These are phyloP conservation scores for Pomatorhinus ruficollis DNA, from an alignment of 2,113 vertebrate species.

Conservation along the genomic window DNA sequence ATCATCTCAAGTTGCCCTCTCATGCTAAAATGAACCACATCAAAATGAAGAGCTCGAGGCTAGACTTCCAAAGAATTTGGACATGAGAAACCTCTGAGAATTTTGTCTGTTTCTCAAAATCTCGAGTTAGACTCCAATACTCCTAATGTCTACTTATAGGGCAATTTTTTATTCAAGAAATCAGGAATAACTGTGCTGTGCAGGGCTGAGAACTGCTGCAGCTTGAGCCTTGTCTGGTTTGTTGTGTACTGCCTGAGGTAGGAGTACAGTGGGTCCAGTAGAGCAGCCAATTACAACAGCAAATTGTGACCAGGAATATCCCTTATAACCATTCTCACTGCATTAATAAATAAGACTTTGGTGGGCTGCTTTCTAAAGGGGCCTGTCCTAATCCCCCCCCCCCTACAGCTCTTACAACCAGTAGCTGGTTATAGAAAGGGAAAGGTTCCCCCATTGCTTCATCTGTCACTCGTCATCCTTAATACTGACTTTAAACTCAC, in stretches of 20 bases:
- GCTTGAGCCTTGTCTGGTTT: background rate
- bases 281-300: background rate
- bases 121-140: background rate
- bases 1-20: conserved; percentile 43
- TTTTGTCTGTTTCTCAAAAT: background rate
- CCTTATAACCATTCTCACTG: background rate
- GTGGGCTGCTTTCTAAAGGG: background rate
- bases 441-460: background rate
- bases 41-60: background rate
- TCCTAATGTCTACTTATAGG: background rate
- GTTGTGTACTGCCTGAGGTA: background rate
- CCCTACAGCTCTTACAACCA: background rate
- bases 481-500: background rate
- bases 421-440: background rate
- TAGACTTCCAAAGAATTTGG: background rate
- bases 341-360: background rate
- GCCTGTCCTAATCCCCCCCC: background rate
- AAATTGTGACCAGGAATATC: background rate
- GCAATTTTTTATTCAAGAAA: background rate
- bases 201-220: background rate
- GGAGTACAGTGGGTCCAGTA: accelerated
- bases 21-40: conserved; percentile 11
- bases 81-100: background rate
- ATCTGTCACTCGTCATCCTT: background rate
- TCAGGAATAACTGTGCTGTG: background rate